Evolutionary conservation across 2,888 invertebrate genomes (phyloP), one percentile per base, ranked within the genome.

Genomic region (Notodonta dromedarius): DNA sequence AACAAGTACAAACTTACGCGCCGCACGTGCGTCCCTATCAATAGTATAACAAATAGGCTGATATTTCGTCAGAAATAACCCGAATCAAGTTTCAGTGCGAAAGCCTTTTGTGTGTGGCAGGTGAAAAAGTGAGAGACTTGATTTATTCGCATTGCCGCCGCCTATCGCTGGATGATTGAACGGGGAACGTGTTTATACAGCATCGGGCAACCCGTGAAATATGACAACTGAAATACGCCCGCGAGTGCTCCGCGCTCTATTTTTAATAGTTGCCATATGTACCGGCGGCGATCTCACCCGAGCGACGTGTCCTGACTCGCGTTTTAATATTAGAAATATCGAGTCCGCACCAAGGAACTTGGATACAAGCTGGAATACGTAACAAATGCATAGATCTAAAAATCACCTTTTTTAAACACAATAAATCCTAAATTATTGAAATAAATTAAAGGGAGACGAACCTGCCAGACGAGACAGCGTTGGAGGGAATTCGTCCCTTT

Each of bases 51-150:
- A 92, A 93, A 93, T 92, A 91, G 92, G 91, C 91, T 90, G 90
- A 91, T 93, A 92, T 93, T 93, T 91, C 91, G 91, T 91, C 92
- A 91, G 92, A 89, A 93, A 93, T 92, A 93, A 92, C 91, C 91
- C 90, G 91, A 93, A 93, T 93, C 93, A 93, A 92, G 93, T 93
- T 92, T 91, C 90, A 90, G 87, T 89, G 85, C 83, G 89, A 89
- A 90, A 86, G 91, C 92, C 56, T 90, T 91, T 93, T 93, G 93
- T 93, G 90, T 90, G 89, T 93, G 93, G 93, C 93, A 93, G 93
- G 93, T 93, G 93, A 93, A 93, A 93, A 93, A 93, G 93, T 91
- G 93, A 87, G 87, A 86, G 85, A 84, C 87, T 86, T 93, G 93
- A 93, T 93, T 93, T 93, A 93, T 93, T 90, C 91, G 87, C 83